Evolutionary conservation across 2,113 vertebrate species (phyloP), one percentile per base, ranked within the genome.

Genomic region (Sinocyclocheilus anophthalmus): DNA sequence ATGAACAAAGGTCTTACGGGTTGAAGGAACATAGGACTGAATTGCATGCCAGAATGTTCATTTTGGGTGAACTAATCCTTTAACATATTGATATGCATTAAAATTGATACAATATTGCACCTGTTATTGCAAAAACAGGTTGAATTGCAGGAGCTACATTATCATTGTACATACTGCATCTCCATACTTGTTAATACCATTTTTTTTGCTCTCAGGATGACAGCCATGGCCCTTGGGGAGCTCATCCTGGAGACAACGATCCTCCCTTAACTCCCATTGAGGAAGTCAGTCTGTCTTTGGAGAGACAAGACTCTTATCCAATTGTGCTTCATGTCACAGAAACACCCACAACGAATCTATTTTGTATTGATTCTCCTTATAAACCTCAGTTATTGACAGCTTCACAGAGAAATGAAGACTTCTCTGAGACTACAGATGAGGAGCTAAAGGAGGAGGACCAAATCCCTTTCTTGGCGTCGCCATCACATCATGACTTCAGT

Each of bases 201-300:
- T 73, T 57, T 67, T n/a, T 26, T 83, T 81, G 5, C 76, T 65
- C 37, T 20, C 87, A 94, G 94, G 83, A 92, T 20, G 87, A 93
- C 0, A 53, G 84, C 45, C 59, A 30, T 37, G 30, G 65, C 42
- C 85, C 84, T 42, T 92, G 93, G 90, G 84, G 76, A 0, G 87
- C 82, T 73, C 69, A 59, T 57, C 14, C 82, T 22, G 77, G 12
- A 14, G 61, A 89, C 50, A 89, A 37, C 12, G 94, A 96, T 88
- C 94, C 95, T 13, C 93, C 92, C 0, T 87, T 95, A 57, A 94
- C 94, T 10, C 90, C 92, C 33, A 88, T 95, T 82, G 93, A 88
- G 78, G 85, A 93, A 45, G 55, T 92, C 48, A 89, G 85, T 61
- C 84, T 80, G 10, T 42, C 86, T 14, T 86, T 88, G 7, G 90